A percentile compares a stretch with the other conserved stretches of the same genome.
phyloP scores from a whole-genome alignment of 2,113 vertebrate species.

The Narcine bancroftii region DNA sequence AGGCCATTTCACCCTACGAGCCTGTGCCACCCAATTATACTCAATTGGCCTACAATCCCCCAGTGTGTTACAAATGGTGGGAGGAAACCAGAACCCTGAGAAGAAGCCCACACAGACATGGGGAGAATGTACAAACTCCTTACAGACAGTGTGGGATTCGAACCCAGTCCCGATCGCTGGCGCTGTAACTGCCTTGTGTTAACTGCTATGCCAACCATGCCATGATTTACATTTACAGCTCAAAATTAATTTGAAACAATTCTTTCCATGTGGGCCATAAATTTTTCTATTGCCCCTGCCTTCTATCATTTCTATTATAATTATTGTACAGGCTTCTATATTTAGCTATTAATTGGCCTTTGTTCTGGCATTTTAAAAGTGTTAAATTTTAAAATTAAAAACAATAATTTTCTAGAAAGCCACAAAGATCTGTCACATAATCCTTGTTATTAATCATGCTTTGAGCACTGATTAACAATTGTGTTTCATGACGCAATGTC shows the following conservation, averaged over 20 bases:
- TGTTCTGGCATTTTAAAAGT: background rate
- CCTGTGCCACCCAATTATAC: too few relatives aligned
- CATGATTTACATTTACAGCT: background rate
- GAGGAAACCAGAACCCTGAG: too few relatives aligned
- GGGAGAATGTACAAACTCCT: too few relatives aligned
- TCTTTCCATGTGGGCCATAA: background rate
- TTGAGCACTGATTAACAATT: background rate
- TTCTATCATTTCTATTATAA: background rate
- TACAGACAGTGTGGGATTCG: too few relatives aligned
- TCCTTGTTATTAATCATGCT: background rate
- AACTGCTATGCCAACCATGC: too few relatives aligned
- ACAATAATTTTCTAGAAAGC: background rate
- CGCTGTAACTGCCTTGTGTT: too few relatives aligned
- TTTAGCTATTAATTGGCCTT: background rate
- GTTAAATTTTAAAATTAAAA: constrained; percentile 4
- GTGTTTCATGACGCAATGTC: background rate
- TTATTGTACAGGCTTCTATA: background rate
- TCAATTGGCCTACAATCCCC: too few relatives aligned
- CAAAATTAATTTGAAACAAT: background rate
- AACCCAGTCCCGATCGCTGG: too few relatives aligned
- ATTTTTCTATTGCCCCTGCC: background rate
- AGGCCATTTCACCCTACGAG: too few relatives aligned
- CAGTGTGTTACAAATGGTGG: too few relatives aligned
- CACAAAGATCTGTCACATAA: background rate
- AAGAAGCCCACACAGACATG: too few relatives aligned